These are phyloP conservation scores for Drosophila anomalata DNA, from an alignment of 2,888 invertebrate genomes.

Conservation along the genomic window DNA sequence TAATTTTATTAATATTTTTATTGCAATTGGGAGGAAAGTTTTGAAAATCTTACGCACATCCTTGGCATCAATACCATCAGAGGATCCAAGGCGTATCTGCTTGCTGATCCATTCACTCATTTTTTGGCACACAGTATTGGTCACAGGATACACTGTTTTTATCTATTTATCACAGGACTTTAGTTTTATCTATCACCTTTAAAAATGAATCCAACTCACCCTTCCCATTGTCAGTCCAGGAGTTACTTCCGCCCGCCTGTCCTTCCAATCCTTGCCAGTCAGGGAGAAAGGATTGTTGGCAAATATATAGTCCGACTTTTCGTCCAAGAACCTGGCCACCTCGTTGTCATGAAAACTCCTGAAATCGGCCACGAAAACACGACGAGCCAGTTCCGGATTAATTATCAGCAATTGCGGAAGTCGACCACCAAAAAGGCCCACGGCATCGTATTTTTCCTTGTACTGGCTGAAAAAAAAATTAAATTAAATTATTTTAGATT, in stretches of 20 bases:
- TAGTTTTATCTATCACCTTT: not conserved
- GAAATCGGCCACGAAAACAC: constrained; percentile 83
- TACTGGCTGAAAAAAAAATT: constrained; percentile 55
- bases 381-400: constrained; percentile 80
- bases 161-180: constrained; percentile 55
- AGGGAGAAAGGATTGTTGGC: constrained; percentile 84
- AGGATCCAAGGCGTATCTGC: constrained; percentile 64
- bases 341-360: constrained; percentile 82
- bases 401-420: constrained; percentile 81
- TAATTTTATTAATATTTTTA: not conserved
- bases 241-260: constrained; percentile 84
- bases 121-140: constrained; percentile 83
- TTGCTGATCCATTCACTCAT: constrained; percentile 83
- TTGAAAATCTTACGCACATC: constrained; percentile 69
- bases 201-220: constrained; percentile 64
- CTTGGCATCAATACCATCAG: constrained; percentile 82
- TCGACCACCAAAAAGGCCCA: constrained; percentile 82
- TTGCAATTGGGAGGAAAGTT: too few relatives aligned
- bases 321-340: constrained; percentile 68
- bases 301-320: constrained; percentile 84
- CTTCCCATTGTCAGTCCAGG: constrained; percentile 85
- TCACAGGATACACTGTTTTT: constrained; percentile 85
- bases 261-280: constrained; percentile 85
- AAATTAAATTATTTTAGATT: not conserved
- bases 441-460: constrained; percentile 73